Conservation (phyloP, 2,797 vertebrate species). For the Danio jaintianensis region DNA sequence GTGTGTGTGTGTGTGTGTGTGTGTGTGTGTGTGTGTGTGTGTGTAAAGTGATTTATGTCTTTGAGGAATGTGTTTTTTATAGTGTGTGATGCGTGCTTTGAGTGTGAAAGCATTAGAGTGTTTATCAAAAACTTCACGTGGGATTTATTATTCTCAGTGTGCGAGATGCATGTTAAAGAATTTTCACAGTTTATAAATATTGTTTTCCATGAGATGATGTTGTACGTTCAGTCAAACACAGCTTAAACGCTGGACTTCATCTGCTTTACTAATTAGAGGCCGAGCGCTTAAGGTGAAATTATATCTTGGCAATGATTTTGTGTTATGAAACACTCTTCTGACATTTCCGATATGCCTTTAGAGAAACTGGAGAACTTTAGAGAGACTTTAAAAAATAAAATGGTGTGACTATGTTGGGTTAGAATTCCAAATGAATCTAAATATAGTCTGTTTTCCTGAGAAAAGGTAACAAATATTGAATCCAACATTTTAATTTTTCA, state of each 20-base stretch:
- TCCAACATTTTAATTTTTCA: background rate
- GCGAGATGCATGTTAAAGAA: conserved; percentile 6
- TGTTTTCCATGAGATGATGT: conserved; percentile 17
- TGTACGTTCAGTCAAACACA: conserved; percentile 17
- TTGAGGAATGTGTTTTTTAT: conserved; percentile 22
- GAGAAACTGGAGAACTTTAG: background rate
- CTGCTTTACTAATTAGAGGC: background rate
- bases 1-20: no score
- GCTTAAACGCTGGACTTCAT: background rate
- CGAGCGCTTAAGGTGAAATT: background rate
- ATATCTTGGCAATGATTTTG: background rate
- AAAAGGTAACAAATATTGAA: background rate
- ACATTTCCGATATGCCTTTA: background rate
- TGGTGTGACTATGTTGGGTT: background rate
- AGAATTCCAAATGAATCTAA: background rate
- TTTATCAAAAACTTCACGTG: conserved; percentile 16
- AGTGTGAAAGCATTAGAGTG: background rate
- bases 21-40: no score
- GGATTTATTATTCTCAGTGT: conserved; percentile 21
- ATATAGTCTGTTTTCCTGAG: background rate
- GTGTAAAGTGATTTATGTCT: conserved; percentile 1
- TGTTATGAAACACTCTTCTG: background rate
- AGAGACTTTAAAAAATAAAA: background rate
- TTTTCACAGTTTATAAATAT: conserved; percentile 37
- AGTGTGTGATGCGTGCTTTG: background rate